Conservation (phyloP, 2,888 invertebrate species). For the Lapara coniferarum region DNA sequence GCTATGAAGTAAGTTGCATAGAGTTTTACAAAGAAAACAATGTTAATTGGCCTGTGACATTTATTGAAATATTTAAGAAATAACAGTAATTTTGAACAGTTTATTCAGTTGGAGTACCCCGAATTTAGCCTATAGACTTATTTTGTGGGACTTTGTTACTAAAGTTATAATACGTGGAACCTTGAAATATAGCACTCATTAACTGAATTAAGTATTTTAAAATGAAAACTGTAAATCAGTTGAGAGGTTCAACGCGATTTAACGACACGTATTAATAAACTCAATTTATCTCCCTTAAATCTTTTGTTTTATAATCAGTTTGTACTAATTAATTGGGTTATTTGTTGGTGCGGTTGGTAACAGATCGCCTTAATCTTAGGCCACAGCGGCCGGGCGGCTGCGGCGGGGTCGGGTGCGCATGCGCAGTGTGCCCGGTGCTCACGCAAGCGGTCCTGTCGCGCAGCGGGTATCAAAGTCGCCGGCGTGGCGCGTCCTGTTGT, state of each 20-base stretch:
- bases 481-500: conserved; percentile 56
- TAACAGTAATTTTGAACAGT: too few relatives aligned
- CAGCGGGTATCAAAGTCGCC: conserved; percentile 74
- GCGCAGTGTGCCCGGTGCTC: conserved; percentile 40
- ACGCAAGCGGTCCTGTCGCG: conserved; percentile 71
- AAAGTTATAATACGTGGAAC: not conserved
- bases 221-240: not conserved
- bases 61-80: too few relatives aligned
- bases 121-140: too few relatives aligned
- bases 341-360: conserved; percentile 30
- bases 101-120: too few relatives aligned
- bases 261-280: conserved; percentile 10
- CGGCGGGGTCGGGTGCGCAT: conserved; percentile 40
- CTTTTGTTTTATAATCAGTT: conserved; percentile 22
- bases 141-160: too few relatives aligned
- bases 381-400: conserved; percentile 46
- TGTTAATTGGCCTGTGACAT: too few relatives aligned
- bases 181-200: not conserved
- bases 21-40: too few relatives aligned
- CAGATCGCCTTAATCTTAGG: conserved; percentile 50
- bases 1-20: too few relatives aligned
- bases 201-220: conserved; percentile 1
- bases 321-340: conserved; percentile 23
- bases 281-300: conserved; percentile 9
- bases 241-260: not conserved